Evolutionary conservation across 2,888 invertebrate genomes (phyloP).

Genomic region (Ophioninae sp.): DNA sequence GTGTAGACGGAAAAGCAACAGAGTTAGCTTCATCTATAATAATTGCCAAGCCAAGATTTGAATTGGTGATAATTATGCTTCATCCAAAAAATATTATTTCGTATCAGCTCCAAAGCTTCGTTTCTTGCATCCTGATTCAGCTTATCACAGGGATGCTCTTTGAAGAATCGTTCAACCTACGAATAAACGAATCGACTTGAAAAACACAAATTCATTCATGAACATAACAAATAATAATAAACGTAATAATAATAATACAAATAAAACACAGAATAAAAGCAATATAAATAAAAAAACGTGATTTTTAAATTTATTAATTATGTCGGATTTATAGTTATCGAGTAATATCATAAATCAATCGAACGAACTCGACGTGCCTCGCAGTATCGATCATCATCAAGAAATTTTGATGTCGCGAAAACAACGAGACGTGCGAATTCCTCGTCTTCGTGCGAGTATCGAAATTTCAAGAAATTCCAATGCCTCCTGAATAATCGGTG

Average conservation of each 20-base stretch:
- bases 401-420: conserved; percentile 21
- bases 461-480: conserved; percentile 33
- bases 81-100: conserved; percentile 48
- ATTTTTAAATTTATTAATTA: not conserved
- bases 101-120: conserved; percentile 48
- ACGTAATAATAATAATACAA: no score
- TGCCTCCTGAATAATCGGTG: conserved; percentile 4
- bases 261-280: not conserved
- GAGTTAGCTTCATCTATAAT: not conserved
- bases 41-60: conserved; percentile 7
- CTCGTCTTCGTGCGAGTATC: conserved; percentile 16
- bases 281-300: not conserved
- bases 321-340: not conserved
- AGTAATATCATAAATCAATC: not conserved
- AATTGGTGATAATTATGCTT: conserved; percentile 30
- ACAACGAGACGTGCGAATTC: conserved; percentile 37
- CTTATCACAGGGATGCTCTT: conserved; percentile 14
- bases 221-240: no score
- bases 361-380: conserved; percentile 20
- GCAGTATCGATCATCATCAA: not conserved
- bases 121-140: conserved; percentile 11
- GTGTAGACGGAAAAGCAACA: no score
- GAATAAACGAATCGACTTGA: not conserved
- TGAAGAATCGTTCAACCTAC: conserved; percentile 34
- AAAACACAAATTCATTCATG: no score